Percentiles rank a stretch among this genome's conserved stretches.
phyloP scores from a whole-genome alignment of 2,888 invertebrate genomes.

The Eristalinus sepulchralis region DNA sequence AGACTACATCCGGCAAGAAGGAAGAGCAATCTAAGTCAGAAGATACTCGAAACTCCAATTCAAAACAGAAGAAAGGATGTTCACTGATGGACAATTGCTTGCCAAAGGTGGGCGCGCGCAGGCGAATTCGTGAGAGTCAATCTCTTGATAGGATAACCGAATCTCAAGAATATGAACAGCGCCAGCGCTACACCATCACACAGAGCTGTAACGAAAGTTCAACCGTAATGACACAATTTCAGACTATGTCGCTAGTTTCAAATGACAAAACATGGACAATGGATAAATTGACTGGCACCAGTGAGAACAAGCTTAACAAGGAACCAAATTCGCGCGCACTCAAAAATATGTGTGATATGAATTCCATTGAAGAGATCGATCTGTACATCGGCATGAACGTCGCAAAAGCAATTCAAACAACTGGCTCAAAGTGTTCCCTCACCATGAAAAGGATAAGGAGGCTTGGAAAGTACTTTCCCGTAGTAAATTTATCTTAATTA shows the following conservation, averaged over 20 bases:
- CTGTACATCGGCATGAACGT: slow-evolving; percentile 79
- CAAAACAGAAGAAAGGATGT: slow-evolving; percentile 74
- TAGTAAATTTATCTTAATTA: slow-evolving; percentile 80
- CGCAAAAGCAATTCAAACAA: slow-evolving; percentile 79
- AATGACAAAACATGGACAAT: slow-evolving; percentile 62
- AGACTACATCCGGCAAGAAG: slow-evolving; percentile 77
- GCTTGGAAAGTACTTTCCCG: slow-evolving; percentile 86
- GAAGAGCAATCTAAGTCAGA: slow-evolving; percentile 77
- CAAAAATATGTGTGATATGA: slow-evolving; percentile 78
- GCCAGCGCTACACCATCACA: slow-evolving; percentile 74
- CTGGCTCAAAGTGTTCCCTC: slow-evolving; percentile 79
- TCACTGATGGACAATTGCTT: slow-evolving; percentile 75
- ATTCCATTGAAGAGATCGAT: slow-evolving; percentile 80
- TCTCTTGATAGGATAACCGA: slow-evolving; percentile 93
- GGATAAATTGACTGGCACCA: slow-evolving; percentile 62
- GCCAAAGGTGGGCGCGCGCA: slow-evolving; percentile 84
- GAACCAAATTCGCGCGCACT: slow-evolving; percentile 72
- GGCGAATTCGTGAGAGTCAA: slow-evolving; percentile 89
- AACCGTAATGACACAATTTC: slow-evolving; percentile 36
- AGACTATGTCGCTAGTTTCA: slow-evolving; percentile 73
- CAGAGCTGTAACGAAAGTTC: slow-evolving; percentile 74
- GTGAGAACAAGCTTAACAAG: slow-evolving; percentile 50
- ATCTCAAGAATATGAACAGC: slow-evolving; percentile 86
- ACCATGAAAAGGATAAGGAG: slow-evolving; percentile 83
- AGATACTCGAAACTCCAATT: slow-evolving; percentile 77